Evolutionary conservation across 2,113 vertebrate genomes (phyloP).

Genomic region (Tychaedon coryphoeus): DNA sequence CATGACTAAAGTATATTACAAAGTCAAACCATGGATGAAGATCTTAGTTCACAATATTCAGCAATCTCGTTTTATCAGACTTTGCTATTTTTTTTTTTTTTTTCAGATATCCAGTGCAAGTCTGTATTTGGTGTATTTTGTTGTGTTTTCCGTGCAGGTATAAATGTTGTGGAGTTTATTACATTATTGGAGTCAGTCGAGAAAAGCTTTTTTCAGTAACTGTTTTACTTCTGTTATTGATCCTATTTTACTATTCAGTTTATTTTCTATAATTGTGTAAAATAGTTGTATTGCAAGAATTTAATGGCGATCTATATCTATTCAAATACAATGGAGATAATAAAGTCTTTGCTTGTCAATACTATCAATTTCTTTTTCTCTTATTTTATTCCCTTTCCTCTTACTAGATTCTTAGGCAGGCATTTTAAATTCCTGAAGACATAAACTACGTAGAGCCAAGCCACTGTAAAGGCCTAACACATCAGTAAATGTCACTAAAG

Average conservation of each 20-base stretch:
- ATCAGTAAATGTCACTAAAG: constrained; percentile 75
- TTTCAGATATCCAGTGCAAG: neutral
- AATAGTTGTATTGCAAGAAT: constrained; percentile 1
- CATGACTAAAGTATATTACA: neutral
- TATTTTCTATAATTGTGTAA: constrained; percentile 33
- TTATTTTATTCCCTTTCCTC: neutral
- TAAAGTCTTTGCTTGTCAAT: constrained; percentile 38
- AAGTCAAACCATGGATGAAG: neutral
- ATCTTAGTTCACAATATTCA: neutral
- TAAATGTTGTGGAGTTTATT: neutral
- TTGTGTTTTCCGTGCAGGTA: neutral
- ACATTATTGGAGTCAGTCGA: neutral
- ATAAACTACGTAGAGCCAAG: constrained; percentile 27
- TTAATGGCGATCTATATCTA: constrained; percentile 18
- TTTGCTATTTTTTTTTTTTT: neutral
- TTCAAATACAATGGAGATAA: neutral
- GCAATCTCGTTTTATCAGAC: neutral
- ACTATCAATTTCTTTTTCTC: neutral
- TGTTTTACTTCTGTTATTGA: constrained; percentile 23
- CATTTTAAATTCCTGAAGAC: constrained; percentile 61
- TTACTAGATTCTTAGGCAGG: constrained; percentile 51
- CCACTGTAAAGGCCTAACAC: constrained; percentile 55
- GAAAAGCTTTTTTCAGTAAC: constrained; percentile 31
- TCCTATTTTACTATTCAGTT: constrained; percentile 30
- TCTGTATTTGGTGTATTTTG: neutral